Percentiles rank a stretch among this genome's conserved stretches.
These are phyloP conservation scores for Pachycephala philippinensis DNA, from an alignment of 2,113 vertebrate genomes.

Conservation along the genomic window DNA sequence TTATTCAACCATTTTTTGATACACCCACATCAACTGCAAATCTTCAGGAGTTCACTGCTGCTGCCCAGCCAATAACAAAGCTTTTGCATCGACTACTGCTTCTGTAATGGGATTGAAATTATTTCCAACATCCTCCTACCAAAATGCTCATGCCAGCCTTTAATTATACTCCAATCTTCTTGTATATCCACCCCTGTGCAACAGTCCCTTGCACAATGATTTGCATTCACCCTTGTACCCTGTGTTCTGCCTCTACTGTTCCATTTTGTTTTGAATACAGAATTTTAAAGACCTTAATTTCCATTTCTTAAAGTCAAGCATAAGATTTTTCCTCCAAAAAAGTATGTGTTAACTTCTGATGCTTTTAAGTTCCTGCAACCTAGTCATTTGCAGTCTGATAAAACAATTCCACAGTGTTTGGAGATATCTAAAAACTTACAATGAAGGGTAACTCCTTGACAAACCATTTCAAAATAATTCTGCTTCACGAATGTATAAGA, in stretches of 20 bases:
- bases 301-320: slow-evolving; percentile 19
- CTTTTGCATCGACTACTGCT: background rate
- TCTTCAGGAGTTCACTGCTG: background rate
- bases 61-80: slow-evolving; percentile 10
- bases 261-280: slow-evolving; percentile 46
- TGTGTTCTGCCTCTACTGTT: slow-evolving; percentile 18
- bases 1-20: background rate
- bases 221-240: slow-evolving; percentile 42
- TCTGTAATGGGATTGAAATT: slow-evolving; percentile 55
- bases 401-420: background rate
- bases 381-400: background rate
- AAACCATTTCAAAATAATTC: background rate
- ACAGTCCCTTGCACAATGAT: slow-evolving; percentile 25
- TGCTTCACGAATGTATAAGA: background rate
- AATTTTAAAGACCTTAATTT: slow-evolving; percentile 22
- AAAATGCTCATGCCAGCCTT: slow-evolving; percentile 27
- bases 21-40: background rate
- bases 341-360: background rate
- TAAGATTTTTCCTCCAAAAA: slow-evolving; percentile 19
- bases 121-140: slow-evolving; percentile 50
- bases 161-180: slow-evolving; percentile 64
- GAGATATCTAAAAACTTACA: background rate
- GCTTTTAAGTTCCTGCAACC: background rate
- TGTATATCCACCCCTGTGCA: slow-evolving; percentile 10
- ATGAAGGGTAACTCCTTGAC: background rate